phyloP scores from a whole-genome alignment of 1,140 invertebrate genomes.

The Cephus cinctus region DNA sequence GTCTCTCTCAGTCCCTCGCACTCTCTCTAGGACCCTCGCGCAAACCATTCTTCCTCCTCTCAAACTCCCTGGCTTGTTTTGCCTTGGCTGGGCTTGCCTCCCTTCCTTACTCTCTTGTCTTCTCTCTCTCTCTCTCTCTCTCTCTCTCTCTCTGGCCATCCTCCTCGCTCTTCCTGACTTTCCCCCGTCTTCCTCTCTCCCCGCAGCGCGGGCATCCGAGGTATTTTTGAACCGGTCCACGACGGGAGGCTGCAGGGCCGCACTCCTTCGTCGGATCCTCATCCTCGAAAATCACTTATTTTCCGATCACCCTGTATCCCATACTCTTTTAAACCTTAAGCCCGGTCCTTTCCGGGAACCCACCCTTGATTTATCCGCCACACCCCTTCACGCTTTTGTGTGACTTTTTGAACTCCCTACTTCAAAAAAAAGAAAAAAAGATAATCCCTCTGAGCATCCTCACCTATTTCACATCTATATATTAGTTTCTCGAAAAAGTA shows the following conservation, averaged over 20 bases:
- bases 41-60: neutral
- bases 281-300: too few relatives aligned
- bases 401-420: too few relatives aligned
- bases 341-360: too few relatives aligned
- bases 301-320: too few relatives aligned
- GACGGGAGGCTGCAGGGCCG: conserved; percentile 49
- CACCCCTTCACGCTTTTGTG: too few relatives aligned
- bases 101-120: conserved; percentile 18
- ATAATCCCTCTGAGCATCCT: too few relatives aligned
- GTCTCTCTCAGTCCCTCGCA: conserved; percentile 9
- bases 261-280: conserved; percentile 28
- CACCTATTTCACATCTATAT: too few relatives aligned
- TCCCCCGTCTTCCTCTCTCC: conserved; percentile 30
- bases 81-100: conserved; percentile 14
- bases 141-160: conserved; percentile 8
- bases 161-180: conserved; percentile 9
- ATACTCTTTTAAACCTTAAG: too few relatives aligned
- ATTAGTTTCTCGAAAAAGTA: too few relatives aligned
- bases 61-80: conserved; percentile 10
- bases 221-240: conserved; percentile 58
- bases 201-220: conserved; percentile 41
- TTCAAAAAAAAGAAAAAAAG: too few relatives aligned
- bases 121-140: conserved; percentile 17
- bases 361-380: too few relatives aligned
- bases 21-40: neutral